A percentile compares a stretch with the other conserved stretches of the same genome.
Conservation (phyloP, 2,113 vertebrate species). For the Psammodynastes pulverulentus region DNA sequence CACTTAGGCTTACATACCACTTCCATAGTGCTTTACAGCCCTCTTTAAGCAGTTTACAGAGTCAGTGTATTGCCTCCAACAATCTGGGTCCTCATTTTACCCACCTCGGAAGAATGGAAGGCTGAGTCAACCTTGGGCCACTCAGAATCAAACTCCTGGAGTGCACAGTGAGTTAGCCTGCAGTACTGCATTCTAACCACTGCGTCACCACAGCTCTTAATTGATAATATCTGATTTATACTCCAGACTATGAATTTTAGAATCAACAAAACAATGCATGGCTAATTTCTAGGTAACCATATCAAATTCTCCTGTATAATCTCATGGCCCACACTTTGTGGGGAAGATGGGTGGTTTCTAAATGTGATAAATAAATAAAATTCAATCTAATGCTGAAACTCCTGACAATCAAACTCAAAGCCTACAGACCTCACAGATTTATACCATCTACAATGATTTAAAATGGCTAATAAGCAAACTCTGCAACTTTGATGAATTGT, state of each 20-base stretch:
- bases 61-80: no score
- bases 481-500: neutral
- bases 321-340: neutral
- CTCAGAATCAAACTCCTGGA: no score
- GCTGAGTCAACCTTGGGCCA: no score
- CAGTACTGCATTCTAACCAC: no score
- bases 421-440: neutral
- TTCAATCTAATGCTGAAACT: neutral
- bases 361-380: neutral
- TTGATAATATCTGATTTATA: neutral
- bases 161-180: no score
- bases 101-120: no score
- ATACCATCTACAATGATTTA: neutral
- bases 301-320: neutral
- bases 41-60: no score
- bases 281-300: neutral
- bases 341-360: neutral
- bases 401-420: neutral
- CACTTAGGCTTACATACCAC: no score
- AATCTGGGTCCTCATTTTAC: no score
- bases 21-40: no score
- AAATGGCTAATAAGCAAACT: neutral
- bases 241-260: neutral
- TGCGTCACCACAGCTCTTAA: fast-evolving
- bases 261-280: neutral